These are phyloP conservation scores for Acrocephalus kingi DNA, from an alignment of 2,113 vertebrate species.

Conservation along the genomic window DNA sequence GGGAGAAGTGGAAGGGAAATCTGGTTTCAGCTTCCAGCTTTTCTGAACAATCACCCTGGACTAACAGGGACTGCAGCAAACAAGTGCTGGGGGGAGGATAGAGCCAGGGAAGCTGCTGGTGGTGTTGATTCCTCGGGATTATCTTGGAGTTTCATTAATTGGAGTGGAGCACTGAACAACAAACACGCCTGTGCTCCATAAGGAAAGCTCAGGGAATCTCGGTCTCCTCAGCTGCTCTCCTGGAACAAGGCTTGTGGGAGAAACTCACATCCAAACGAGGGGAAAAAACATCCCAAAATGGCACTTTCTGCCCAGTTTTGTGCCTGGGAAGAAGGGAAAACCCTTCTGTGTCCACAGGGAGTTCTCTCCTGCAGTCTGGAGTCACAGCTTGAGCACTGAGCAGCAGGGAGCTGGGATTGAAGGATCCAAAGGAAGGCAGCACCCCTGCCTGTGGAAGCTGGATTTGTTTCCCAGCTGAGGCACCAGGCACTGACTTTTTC, in stretches of 20 bases:
- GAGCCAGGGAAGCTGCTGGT: not conserved
- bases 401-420: fast-evolving
- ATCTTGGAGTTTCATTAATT: not conserved
- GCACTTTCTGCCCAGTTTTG: not conserved
- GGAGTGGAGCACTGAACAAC: not conserved
- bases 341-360: not conserved
- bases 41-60: not conserved
- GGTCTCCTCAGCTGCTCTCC: not conserved
- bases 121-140: not conserved
- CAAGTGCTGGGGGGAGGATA: not conserved
- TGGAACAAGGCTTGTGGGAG: not conserved
- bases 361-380: not conserved
- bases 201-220: not conserved
- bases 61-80: not conserved
- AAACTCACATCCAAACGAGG: not conserved
- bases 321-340: not conserved
- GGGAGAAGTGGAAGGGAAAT: not conserved
- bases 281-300: not conserved
- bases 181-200: not conserved
- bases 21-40: not conserved
- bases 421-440: fast-evolving
- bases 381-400: not conserved
- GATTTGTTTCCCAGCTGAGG: not conserved
- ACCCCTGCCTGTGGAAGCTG: not conserved
- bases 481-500: not conserved